Evolutionary conservation across 2,888 invertebrate genomes (phyloP), one percentile per base, ranked within the genome.

Genomic region (Aelia acuminata): DNA sequence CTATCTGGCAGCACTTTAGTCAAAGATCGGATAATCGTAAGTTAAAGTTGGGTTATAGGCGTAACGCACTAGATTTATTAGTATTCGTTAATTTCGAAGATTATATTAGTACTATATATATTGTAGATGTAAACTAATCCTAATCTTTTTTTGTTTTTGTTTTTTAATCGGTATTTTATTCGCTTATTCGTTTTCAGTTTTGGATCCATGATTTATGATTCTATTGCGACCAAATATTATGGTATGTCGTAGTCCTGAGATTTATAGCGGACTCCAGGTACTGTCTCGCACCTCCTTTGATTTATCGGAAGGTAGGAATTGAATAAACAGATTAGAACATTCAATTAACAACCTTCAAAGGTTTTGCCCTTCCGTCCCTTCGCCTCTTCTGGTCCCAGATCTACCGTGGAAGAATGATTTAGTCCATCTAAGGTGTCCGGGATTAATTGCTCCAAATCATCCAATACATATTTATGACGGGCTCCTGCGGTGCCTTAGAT

Each of bases 251-350:
- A 3, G 10, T 47, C 43, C 13, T 43, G 1, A n/a, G 43, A 43
- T 70, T 70, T 35, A 70, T 70, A 70, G 35, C 8, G 63, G 18
- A 18, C 20, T 35, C 63, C 31, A 35, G 18, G 35, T 35, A 31
- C 63, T 70, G 18, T 35, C 80, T 80, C 80, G n/a, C 80, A 80
- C 80, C 80, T 80, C 80, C 20, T n/a, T 80, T 43, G 80, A 80
- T 80, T 80, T 80, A 80, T 70, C 43, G 80, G 43, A 70, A 70
- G 31, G 31, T 70, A 5, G 43, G 80, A n/a, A 80, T 80, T 80
- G n/a, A 80, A 80, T 80, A 80, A 80, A 80, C 80, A 80, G 43
- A 80, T 43, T 43, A 70, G 80, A 80, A 80, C 80, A 80, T 43
- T 80, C 80, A 80, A 80, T 80, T 80, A 80, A 15, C 80, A 43